Evolutionary conservation across 2,888 invertebrate species (phyloP).

Genomic region (Zaprionus bogoriensis): DNA sequence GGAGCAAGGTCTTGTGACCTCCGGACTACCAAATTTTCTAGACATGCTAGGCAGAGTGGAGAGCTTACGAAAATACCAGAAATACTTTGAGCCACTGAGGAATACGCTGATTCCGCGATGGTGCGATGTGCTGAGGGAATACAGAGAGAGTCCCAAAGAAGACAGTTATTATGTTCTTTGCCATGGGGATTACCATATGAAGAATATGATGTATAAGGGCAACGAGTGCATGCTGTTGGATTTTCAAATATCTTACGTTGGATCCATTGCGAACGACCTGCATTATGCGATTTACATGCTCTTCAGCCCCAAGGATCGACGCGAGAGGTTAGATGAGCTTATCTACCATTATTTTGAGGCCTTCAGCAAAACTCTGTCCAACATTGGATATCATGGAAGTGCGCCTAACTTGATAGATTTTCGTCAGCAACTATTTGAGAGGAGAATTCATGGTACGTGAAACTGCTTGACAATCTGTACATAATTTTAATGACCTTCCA

Average conservation of each 20-base stretch:
- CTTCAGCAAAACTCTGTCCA: constrained; percentile 50
- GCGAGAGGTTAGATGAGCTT: constrained; percentile 46
- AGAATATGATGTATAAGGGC: constrained; percentile 69
- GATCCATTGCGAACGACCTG: constrained; percentile 58
- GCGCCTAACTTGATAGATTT: constrained; percentile 50
- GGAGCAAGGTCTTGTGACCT: constrained; percentile 23
- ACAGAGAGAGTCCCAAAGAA: constrained; percentile 36
- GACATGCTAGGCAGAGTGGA: constrained; percentile 34
- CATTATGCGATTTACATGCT: constrained; percentile 59
- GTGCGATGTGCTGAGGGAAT: constrained; percentile 27
- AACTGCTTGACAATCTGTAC: constrained; percentile 1
- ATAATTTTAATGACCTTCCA: too few relatives aligned
- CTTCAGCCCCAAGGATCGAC: constrained; percentile 43
- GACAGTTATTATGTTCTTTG: constrained; percentile 59
- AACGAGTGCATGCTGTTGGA: constrained; percentile 68
- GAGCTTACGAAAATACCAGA: constrained; percentile 40
- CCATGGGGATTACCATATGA: constrained; percentile 70
- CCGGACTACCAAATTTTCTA: constrained; percentile 48
- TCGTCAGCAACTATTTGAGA: constrained; percentile 45
- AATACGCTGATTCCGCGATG: constrained; percentile 24
- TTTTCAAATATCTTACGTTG: constrained; percentile 61
- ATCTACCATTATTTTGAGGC: constrained; percentile 58
- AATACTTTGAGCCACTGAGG: constrained; percentile 51
- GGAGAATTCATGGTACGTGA: constrained; percentile 49
- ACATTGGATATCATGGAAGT: constrained; percentile 50